Conservation (phyloP, 2,888 invertebrate genomes). For the Leptopterna dolabrata region DNA sequence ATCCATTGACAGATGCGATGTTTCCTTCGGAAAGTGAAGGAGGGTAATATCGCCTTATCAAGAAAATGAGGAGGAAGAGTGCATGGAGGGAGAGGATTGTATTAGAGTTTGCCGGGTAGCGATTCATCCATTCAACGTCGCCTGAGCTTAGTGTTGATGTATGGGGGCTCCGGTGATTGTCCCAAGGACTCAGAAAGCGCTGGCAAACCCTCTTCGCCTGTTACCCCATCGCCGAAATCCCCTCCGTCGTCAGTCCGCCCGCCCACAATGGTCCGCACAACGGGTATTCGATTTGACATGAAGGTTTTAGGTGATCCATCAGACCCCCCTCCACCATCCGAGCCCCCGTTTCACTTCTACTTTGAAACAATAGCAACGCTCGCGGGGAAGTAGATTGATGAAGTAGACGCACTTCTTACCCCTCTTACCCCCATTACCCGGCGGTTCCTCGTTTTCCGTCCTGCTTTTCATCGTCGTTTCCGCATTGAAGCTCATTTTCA, state of each 20-base stretch:
- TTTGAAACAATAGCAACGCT: not conserved
- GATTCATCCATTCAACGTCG: slow-evolving; percentile 3
- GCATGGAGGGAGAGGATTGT: not conserved
- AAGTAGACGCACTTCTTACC: slow-evolving; percentile 1
- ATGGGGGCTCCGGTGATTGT: not conserved
- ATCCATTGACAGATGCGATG: too few species aligned
- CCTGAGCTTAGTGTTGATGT: not conserved
- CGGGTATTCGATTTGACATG: slow-evolving; percentile 7
- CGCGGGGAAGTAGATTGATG: not conserved
- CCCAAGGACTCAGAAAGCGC: not conserved
- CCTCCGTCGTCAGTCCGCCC: not conserved
- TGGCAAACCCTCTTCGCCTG: not conserved
- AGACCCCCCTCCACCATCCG: not conserved
- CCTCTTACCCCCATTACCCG: not conserved
- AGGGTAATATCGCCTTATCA: not conserved
- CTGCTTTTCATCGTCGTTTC: not conserved
- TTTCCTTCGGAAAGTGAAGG: not conserved
- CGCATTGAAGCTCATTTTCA: not conserved
- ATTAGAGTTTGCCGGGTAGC: not conserved
- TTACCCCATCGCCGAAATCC: not conserved
- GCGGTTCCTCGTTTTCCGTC: not conserved
- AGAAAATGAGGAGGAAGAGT: not conserved
- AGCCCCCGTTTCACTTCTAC: not conserved
- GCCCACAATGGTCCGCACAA: not conserved
- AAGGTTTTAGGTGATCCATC: slow-evolving; percentile 11